phyloP scores from a whole-genome alignment of 2,888 invertebrate genomes.

The Gortyna flavago region DNA sequence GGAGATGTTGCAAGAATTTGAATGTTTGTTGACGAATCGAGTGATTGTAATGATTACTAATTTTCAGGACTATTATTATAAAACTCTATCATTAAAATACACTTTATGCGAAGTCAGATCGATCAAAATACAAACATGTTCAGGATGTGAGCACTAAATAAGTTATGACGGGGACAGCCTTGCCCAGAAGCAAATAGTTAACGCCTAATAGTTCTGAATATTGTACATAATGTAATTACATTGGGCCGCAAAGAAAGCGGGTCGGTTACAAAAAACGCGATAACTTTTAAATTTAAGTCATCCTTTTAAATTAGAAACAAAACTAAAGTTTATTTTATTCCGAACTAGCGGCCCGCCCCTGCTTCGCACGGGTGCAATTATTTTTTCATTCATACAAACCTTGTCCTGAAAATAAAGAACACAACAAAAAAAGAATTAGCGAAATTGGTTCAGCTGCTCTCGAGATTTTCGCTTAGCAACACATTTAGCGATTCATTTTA shows the following conservation, averaged over 20 bases:
- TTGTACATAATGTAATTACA: too few species aligned
- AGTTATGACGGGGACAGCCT: not conserved
- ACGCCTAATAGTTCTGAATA: too few species aligned
- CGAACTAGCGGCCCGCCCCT: too few species aligned
- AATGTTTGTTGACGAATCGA: conserved; percentile 34
- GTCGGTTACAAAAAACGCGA: not conserved
- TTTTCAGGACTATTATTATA: not conserved
- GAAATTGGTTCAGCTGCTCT: too few species aligned
- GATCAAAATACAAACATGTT: not conserved
- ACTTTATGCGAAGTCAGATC: not conserved
- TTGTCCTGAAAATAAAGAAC: too few species aligned
- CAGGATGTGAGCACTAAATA: not conserved
- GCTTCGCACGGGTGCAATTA: too few species aligned
- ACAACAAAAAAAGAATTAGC: too few species aligned
- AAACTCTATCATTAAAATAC: not conserved
- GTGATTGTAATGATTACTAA: not conserved
- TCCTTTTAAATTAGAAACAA: too few species aligned
- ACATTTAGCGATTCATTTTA: too few species aligned
- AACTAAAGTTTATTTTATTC: too few species aligned
- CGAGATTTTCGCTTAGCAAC: too few species aligned
- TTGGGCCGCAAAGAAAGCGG: not conserved
- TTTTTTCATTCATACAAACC: too few species aligned
- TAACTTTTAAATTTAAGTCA: not conserved
- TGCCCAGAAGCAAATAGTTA: not conserved
- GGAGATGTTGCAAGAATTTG: conserved; percentile 37